A percentile compares a stretch with the other conserved stretches of the same genome.
Evolutionary conservation across 2,113 vertebrate genomes (phyloP).

Genomic region (Pedionomus torquatus): DNA sequence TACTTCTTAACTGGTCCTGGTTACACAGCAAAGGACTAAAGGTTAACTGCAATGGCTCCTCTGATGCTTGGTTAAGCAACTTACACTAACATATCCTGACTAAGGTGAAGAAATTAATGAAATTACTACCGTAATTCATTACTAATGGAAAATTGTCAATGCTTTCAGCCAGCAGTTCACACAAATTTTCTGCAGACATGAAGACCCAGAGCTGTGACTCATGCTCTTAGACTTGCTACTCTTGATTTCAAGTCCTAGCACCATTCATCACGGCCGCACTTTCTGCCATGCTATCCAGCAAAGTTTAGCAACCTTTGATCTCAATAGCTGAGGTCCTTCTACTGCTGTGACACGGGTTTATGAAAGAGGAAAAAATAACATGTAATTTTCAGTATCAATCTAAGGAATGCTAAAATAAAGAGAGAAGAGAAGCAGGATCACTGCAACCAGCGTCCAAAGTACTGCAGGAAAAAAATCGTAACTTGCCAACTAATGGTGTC

Average conservation of each 20-base stretch:
- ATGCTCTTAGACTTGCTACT: conserved; percentile 46
- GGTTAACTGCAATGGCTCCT: conserved; percentile 75
- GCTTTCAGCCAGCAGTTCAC: conserved; percentile 64
- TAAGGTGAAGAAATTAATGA: conserved; percentile 80
- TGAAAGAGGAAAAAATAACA: conserved; percentile 46
- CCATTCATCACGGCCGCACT: conserved; percentile 3
- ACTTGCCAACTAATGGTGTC: conserved; percentile 3
- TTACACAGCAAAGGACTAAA: conserved; percentile 70
- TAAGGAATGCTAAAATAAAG: conserved; percentile 22
- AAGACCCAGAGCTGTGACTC: conserved; percentile 49
- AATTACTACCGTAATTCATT: conserved; percentile 79
- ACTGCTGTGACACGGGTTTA: neutral
- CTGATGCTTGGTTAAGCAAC: conserved; percentile 79
- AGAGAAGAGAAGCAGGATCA: neutral
- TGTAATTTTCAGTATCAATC: conserved; percentile 61
- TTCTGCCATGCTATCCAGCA: neutral
- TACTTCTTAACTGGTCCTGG: conserved; percentile 73
- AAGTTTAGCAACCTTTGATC: conserved; percentile 56
- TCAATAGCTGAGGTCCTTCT: conserved; percentile 21
- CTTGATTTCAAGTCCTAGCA: conserved; percentile 50
- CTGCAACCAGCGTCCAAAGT: neutral
- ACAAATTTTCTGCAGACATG: conserved; percentile 48
- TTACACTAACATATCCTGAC: conserved; percentile 73
- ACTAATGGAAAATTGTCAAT: conserved; percentile 74
- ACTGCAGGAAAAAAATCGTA: neutral